Conservation (phyloP, 2,888 invertebrate genomes). For the Meloe dianella region DNA sequence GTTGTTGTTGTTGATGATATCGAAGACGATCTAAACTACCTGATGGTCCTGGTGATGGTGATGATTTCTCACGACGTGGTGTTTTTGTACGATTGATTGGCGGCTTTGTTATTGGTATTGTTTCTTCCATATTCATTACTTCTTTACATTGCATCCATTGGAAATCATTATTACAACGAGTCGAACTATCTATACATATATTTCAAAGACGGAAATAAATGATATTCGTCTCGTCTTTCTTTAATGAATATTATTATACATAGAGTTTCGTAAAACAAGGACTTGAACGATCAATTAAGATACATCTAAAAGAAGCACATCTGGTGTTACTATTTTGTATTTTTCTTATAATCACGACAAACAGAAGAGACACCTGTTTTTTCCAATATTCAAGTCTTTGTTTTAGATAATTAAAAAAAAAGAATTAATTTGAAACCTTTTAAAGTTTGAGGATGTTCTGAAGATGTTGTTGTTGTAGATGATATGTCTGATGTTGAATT, state of each 20-base stretch:
- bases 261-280: not conserved
- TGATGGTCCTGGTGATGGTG: constrained; percentile 36
- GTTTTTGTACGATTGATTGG: constrained; percentile 50
- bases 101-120: constrained; percentile 43
- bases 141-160: constrained; percentile 67
- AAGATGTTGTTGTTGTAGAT: constrained; percentile 54
- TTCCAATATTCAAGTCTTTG: not conserved
- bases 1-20: constrained; percentile 52
- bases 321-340: not conserved
- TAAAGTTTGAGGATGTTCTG: constrained; percentile 47
- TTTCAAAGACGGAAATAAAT: not conserved
- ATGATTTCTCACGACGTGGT: constrained; percentile 47
- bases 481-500: constrained; percentile 56
- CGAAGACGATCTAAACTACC: constrained; percentile 67
- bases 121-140: constrained; percentile 48
- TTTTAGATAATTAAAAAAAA: not conserved
- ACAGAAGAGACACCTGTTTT: constrained; percentile 5
- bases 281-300: not conserved
- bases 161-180: constrained; percentile 71
- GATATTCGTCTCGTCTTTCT: not conserved
- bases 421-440: constrained; percentile 45
- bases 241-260: not conserved
- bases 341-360: not conserved
- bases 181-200: constrained; percentile 63
- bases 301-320: too few species aligned